phyloP scores from a whole-genome alignment of 2,797 vertebrate genomes.

The Coilia nasus region DNA sequence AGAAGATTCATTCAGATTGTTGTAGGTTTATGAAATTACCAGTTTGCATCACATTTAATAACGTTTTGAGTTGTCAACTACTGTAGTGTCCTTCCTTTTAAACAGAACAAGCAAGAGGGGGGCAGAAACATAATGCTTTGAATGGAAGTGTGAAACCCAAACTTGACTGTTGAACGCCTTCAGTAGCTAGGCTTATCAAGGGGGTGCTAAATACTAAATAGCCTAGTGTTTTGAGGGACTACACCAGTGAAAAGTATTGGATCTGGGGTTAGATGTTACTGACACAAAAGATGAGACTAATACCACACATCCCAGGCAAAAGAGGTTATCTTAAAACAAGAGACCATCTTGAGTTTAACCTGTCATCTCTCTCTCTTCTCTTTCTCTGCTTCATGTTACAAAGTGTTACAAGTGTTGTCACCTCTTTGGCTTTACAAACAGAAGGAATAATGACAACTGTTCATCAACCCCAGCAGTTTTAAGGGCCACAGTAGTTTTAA shows the following conservation, averaged over 20 bases:
- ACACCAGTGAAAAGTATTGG: conserved; percentile 51
- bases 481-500: conserved; percentile 70
- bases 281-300: conserved; percentile 61
- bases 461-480: conserved; percentile 59
- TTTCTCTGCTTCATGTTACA: conserved; percentile 54
- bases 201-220: conserved; percentile 33
- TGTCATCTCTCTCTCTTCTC: conserved; percentile 56
- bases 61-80: conserved; percentile 75
- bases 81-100: conserved; percentile 78
- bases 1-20: conserved; percentile 63
- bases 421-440: conserved; percentile 34
- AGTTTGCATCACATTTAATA: conserved; percentile 73
- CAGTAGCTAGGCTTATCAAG: conserved; percentile 35
- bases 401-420: conserved; percentile 53
- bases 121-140: conserved; percentile 59
- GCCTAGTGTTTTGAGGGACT: conserved; percentile 40
- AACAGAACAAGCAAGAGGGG: conserved; percentile 51
- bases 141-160: conserved; percentile 62
- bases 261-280: conserved; percentile 59
- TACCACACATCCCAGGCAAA: conserved; percentile 60
- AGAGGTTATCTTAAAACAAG: conserved; percentile 58
- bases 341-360: conserved; percentile 51
- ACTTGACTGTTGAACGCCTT: conserved; percentile 39
- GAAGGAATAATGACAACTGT: conserved; percentile 49
- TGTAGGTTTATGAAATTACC: conserved; percentile 81